Evolutionary conservation across 2,888 invertebrate species (phyloP).

Genomic region (Ophion costatus): DNA sequence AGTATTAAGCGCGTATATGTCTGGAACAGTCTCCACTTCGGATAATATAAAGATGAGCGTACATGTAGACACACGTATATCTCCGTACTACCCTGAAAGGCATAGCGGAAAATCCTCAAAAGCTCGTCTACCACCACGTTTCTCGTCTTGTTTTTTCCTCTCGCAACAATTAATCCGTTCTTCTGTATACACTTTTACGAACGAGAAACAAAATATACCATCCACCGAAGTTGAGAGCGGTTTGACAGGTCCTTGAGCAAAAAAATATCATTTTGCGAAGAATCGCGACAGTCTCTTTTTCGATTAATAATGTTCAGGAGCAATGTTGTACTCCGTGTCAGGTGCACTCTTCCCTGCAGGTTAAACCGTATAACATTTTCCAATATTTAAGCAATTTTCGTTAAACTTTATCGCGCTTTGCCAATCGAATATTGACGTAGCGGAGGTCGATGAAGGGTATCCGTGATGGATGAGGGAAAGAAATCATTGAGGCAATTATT

Average conservation of each 20-base stretch:
- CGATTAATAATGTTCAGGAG: too few species aligned
- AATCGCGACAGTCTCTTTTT: too few species aligned
- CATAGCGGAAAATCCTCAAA: not conserved
- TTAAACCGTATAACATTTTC: not conserved
- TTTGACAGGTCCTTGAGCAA: too few species aligned
- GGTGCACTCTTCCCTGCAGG: too few species aligned
- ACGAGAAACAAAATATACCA: not conserved
- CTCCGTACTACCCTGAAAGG: not conserved
- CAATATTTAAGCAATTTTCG: not conserved
- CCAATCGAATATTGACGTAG: not conserved
- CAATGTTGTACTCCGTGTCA: too few species aligned
- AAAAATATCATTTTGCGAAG: too few species aligned
- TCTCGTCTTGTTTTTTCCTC: not conserved
- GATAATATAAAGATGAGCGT: conserved; percentile 21
- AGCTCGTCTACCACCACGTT: not conserved
- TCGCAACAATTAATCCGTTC: conserved; percentile 11
- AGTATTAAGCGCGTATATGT: conserved; percentile 23
- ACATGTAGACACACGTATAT: not conserved
- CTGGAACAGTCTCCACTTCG: conserved; percentile 27
- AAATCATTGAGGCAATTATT: not conserved
- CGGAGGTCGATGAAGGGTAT: not conserved
- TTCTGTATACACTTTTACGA: not conserved
- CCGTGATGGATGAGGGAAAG: not conserved
- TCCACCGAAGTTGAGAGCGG: not conserved
- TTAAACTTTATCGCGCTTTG: not conserved